Conservation (phyloP, 92 coral and sea anemone species). For the Actinostola sp. region DNA sequence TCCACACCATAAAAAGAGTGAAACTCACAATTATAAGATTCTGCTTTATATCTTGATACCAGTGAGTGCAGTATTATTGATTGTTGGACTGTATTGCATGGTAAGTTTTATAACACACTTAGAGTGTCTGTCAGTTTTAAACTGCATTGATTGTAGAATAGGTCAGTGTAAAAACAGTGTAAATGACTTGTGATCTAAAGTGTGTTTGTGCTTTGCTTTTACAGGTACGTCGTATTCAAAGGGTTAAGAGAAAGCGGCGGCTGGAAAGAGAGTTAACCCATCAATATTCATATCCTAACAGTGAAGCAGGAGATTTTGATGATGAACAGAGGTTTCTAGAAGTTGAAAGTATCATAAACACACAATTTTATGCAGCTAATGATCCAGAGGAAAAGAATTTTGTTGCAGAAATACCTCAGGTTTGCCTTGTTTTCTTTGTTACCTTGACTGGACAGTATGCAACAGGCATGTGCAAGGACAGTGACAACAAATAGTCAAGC, state of each 20-base stretch:
- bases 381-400: slow-evolving; percentile 66
- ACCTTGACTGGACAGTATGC: too few relatives aligned
- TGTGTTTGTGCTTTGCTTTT: neutral
- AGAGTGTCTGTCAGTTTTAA: too few relatives aligned
- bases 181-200: neutral
- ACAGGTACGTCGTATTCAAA: slow-evolving; percentile 76
- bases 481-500: too few relatives aligned
- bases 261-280: slow-evolving; percentile 78
- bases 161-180: too few relatives aligned
- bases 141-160: too few relatives aligned
- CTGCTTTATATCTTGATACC: slow-evolving; percentile 68
- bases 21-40: slow-evolving; percentile 27
- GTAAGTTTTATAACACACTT: slow-evolving; percentile 36
- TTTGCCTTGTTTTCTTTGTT: slow-evolving; percentile 11
- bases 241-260: slow-evolving; percentile 66
- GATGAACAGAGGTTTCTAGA: slow-evolving; percentile 71
- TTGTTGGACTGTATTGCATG: slow-evolving; percentile 35
- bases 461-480: too few relatives aligned
- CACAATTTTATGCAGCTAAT: slow-evolving; percentile 57
- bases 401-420: slow-evolving; percentile 74
- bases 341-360: slow-evolving; percentile 70
- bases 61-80: slow-evolving; percentile 44
- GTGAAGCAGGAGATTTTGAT: slow-evolving; percentile 75
- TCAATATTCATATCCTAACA: slow-evolving; percentile 83
- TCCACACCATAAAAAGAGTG: slow-evolving; percentile 1